Percentiles rank a stretch among this genome's conserved stretches.
Conservation (phyloP, 2,888 invertebrate genomes). For the Aleiodes alternator region DNA sequence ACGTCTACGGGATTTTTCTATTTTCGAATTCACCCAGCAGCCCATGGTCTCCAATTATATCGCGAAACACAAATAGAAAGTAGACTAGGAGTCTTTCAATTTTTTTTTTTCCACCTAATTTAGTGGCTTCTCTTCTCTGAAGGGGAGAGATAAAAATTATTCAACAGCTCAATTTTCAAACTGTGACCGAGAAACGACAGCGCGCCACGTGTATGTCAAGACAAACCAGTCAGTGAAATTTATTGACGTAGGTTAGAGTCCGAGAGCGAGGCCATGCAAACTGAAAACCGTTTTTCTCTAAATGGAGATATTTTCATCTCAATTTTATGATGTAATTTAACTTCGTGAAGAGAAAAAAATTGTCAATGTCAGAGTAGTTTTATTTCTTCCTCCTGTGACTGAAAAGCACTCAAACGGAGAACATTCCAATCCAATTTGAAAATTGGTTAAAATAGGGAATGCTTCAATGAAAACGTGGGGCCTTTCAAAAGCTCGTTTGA, state of each 20-base stretch:
- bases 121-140: no score
- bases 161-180: conserved; percentile 24
- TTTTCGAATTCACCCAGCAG: conserved; percentile 51
- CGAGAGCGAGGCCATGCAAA: conserved; percentile 11
- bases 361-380: no score
- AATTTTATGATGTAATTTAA: neutral
- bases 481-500: no score
- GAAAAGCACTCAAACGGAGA: no score
- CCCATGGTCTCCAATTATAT: conserved; percentile 14
- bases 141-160: conserved; percentile 7
- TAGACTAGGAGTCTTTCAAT: neutral
- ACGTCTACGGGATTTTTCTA: conserved; percentile 49
- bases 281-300: conserved; percentile 17
- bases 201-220: conserved; percentile 13
- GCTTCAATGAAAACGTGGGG: no score
- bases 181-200: conserved; percentile 5
- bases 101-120: neutral
- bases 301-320: conserved; percentile 31
- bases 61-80: conserved; percentile 6
- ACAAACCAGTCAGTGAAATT: conserved; percentile 28
- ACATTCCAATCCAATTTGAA: no score
- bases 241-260: conserved; percentile 31
- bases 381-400: no score
- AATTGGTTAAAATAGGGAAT: no score
- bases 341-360: no score